Evolutionary conservation across 2,888 invertebrate genomes (phyloP), one percentile per base, ranked within the genome.

Genomic region (Empis stercorea): DNA sequence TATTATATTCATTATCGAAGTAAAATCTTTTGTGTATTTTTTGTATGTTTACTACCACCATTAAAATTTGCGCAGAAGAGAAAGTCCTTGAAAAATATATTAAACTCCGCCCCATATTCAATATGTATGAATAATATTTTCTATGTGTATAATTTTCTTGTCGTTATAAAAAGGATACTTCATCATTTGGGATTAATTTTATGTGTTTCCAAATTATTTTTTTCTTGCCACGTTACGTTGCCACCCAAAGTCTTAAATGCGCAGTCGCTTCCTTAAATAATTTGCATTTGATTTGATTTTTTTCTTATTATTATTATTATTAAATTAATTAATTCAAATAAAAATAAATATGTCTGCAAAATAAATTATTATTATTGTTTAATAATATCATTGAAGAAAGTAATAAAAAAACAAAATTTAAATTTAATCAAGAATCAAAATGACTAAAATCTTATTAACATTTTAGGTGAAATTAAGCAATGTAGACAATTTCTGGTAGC

Each of bases 191-290:
- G 9, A 27, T 27, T 27, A 27, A 27, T 27, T 27, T 27, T 4
- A 9, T 27, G 5, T 27, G 4, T 27, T 27, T 27, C 7, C 9
- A 16, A 14, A 37, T 38, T 44, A 17, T 43, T 44, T 36, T 45
- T 50, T 44, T 41, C 34, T 39, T 46, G n/a, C 11, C 36, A 34
- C 40, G n/a, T 4, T 34, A n/a, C 34, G 52, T 54, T 52, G 49
- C 58, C 59, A 58, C 61, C 62, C 59, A 54, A 44, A 54, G 54
- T 57, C 59, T 60, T 59, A 63, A 59, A 57, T 60, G 65, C 65
- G 65, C 65, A 65, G 64, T 57, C 62, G 63, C 58, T 51, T 55
- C 50, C 47, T 48, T 50, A n/a, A 13, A 34, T 5, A 32, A 34
- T 34, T 5, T n/a, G n/a, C 34, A 34, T 34, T 34, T 13, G 5